Conservation (phyloP, 2,797 vertebrate genomes). For the Champsocephalus esox region DNA sequence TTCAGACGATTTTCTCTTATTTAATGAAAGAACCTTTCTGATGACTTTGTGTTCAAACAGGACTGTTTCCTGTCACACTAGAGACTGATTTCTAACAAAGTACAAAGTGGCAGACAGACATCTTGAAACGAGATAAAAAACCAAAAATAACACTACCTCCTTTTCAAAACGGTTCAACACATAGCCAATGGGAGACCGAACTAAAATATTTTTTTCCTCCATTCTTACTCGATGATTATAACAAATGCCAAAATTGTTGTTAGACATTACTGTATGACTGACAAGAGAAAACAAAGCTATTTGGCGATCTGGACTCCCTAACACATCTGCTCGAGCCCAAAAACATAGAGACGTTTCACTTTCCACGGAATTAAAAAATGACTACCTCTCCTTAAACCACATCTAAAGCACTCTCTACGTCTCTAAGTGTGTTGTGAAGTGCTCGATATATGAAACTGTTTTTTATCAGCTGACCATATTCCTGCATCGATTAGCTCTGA, state of each 20-base stretch:
- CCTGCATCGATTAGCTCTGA: conserved; percentile 76
- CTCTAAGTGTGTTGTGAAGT: conserved; percentile 74
- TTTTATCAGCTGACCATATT: conserved; percentile 75
- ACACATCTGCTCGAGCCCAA: conserved; percentile 76
- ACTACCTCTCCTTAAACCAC: conserved; percentile 85
- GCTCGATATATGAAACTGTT: conserved; percentile 72
- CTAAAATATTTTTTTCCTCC: conserved; percentile 60
- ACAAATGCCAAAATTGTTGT: conserved; percentile 81
- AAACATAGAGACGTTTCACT: conserved; percentile 74
- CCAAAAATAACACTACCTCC: conserved; percentile 90
- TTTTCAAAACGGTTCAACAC: conserved; percentile 83
- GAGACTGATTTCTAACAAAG: conserved; percentile 74
- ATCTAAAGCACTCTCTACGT: conserved; percentile 75
- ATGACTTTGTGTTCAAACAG: conserved; percentile 69
- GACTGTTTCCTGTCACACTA: conserved; percentile 71
- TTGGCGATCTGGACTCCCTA: conserved; percentile 73
- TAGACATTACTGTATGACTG: conserved; percentile 68
- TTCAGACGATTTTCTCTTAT: conserved; percentile 72
- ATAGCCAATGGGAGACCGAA: conserved; percentile 76
- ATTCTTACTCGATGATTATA: conserved; percentile 72
- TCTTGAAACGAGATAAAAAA: conserved; percentile 80
- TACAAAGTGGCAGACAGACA: conserved; percentile 77
- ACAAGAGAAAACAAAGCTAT: conserved; percentile 46
- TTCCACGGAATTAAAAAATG: conserved; percentile 76
- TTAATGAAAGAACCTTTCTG: conserved; percentile 69